phyloP scores from a whole-genome alignment of 2,888 invertebrate genomes.

The Pollenia griseotomentosa region DNA sequence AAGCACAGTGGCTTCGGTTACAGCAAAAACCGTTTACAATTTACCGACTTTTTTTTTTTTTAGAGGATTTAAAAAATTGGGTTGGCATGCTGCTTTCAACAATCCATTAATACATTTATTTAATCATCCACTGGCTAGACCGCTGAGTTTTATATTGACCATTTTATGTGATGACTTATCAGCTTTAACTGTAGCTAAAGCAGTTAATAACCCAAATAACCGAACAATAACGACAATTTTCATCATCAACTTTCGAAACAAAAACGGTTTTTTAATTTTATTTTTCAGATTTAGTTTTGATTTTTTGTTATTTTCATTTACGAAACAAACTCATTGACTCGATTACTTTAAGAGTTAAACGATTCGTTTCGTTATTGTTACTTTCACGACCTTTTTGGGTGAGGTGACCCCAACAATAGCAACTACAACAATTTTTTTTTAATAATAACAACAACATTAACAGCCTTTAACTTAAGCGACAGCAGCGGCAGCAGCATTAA shows the following conservation, averaged over 20 bases:
- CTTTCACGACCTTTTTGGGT: conserved; percentile 70
- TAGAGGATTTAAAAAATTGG: conserved; percentile 6
- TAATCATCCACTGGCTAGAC: conserved; percentile 17
- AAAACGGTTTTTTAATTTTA: not conserved
- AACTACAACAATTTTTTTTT: conserved; percentile 20
- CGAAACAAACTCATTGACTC: conserved; percentile 54
- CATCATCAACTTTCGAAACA: conserved; percentile 52
- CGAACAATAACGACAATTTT: conserved; percentile 59
- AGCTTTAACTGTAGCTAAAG: conserved; percentile 44
- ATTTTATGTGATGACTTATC: not conserved
- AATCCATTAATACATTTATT: not conserved
- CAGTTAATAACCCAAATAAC: conserved; percentile 62
- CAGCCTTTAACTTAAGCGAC: conserved; percentile 32
- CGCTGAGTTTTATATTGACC: conserved; percentile 41
- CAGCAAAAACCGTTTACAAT: conserved; percentile 33
- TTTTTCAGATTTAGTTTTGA: not conserved
- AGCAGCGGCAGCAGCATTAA: conserved; percentile 37
- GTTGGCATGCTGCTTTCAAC: conserved; percentile 7
- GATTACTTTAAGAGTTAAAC: conserved; percentile 62
- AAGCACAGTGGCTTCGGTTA: conserved; percentile 35
- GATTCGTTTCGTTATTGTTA: conserved; percentile 64
- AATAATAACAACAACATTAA: conserved; percentile 46
- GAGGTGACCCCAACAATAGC: conserved; percentile 65
- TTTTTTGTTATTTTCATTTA: conserved; percentile 6
- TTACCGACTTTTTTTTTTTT: conserved; percentile 9